Evolutionary conservation across 2,888 invertebrate species (phyloP), one percentile per base, ranked within the genome.

Genomic region (Abrostola tripartita): DNA sequence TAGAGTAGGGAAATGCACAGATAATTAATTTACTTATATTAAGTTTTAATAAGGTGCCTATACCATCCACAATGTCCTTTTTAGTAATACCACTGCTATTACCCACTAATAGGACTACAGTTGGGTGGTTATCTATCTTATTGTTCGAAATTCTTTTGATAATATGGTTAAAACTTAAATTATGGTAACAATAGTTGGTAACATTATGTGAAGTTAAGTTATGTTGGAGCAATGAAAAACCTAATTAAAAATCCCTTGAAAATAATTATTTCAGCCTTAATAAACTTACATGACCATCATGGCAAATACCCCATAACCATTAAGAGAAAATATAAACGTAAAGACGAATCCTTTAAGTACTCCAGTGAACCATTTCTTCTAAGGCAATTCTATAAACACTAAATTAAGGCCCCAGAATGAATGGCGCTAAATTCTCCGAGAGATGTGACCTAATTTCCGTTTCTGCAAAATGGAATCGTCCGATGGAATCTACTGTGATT

Each of bases 401-500:
- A 68, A 79, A 76, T 76, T 61, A 55, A 71, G 62, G 57, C 61
- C 49, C 40, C 66, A 53, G 73, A 70, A 68, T 62, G 70, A 70
- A 63, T 60, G 67, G 44, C 64, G 35, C 50, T 68, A 66, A 73
- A 68, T 73, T 68, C 54, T 59, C 52, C 12, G 11, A 57, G 53
- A 58, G 42, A 67, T 68, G 70, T 64, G 73, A 71, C 76, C 67
- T 71, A 69, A 78, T 74, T 75, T 73, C 73, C 68, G 68, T 78
- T 78, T 55, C 65, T 62, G n/a, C 11, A 55, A 38, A 66, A 69
- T 54, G 47, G 62, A 61, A 44, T 62, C 57, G 61, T 54, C 67
- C 59, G 57, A 63, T 61, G 62, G 55, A 73, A 71, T 78, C 71
- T 68, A 51, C 68, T 61, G 74, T 76, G 78, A 83, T 84, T 81